These are phyloP conservation scores for Lochmaea capreae DNA, from an alignment of 2,888 invertebrate species.

Conservation along the genomic window DNA sequence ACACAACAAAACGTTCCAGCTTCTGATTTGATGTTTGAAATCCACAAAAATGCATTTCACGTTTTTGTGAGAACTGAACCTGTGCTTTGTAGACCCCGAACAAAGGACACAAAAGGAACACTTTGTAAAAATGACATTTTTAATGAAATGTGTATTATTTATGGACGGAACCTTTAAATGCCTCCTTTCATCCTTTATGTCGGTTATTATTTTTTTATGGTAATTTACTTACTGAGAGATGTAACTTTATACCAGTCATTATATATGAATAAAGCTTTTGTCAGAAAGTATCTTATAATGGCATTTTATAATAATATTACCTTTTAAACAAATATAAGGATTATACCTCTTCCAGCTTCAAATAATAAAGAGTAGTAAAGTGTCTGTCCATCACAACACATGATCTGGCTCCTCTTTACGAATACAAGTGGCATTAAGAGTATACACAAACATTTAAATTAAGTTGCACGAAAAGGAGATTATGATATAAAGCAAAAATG, in stretches of 20 bases:
- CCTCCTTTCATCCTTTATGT: constrained; percentile 45
- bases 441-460: no score
- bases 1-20: constrained; percentile 29
- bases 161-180: constrained; percentile 49
- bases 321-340: constrained; percentile 30
- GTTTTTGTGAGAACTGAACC: constrained; percentile 44
- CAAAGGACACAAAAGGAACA: constrained; percentile 57
- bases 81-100: constrained; percentile 42
- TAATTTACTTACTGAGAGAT: constrained; percentile 49
- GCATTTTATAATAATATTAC: constrained; percentile 31
- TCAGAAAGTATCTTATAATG: constrained; percentile 24
- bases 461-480: no score
- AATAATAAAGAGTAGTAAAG: not conserved
- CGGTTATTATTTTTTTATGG: constrained; percentile 55
- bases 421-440: no score
- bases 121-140: constrained; percentile 61
- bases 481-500: no score
- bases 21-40: constrained; percentile 35
- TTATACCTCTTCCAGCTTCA: not conserved
- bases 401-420: constrained; percentile 14
- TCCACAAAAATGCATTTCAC: constrained; percentile 42
- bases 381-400: constrained; percentile 3
- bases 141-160: constrained; percentile 61
- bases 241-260: constrained; percentile 51
- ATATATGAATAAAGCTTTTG: constrained; percentile 45